A percentile compares a stretch with the other conserved stretches of the same genome.
Conservation (phyloP, 2,888 invertebrate species). For the Chromoteleia sp. region DNA sequence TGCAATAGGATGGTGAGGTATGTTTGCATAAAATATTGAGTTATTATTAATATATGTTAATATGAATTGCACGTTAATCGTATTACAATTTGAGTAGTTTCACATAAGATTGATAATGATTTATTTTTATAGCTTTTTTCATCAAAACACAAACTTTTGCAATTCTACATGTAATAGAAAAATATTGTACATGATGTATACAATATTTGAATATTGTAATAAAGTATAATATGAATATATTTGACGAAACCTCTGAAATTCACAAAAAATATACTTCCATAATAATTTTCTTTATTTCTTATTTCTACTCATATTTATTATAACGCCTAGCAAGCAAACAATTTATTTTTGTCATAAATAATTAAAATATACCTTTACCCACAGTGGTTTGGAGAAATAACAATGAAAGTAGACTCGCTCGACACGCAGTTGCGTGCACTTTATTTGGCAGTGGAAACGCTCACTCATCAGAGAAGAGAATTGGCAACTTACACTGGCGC, state of each 20-base stretch:
- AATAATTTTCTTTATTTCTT: not conserved
- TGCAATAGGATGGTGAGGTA: conserved; percentile 79
- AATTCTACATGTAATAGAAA: no score
- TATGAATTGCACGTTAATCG: not conserved
- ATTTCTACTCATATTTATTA: not conserved
- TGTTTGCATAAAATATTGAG: conserved; percentile 62
- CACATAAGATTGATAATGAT: no score
- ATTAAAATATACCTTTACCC: conserved; percentile 71
- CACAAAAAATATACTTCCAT: no score
- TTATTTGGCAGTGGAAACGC: conserved; percentile 93
- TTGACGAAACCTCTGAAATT: no score
- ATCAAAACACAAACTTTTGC: no score
- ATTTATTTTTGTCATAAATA: not conserved
- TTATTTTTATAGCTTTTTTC: no score
- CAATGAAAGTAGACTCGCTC: conserved; percentile 94
- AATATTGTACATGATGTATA: no score
- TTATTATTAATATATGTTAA: conserved; percentile 4
- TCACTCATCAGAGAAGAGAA: conserved; percentile 94
- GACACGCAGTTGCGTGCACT: conserved; percentile 95
- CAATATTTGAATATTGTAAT: no score
- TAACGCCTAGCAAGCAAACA: no score
- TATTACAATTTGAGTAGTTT: not conserved
- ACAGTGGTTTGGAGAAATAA: conserved; percentile 99
- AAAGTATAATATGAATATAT: no score
- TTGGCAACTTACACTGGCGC: conserved; percentile 91